phyloP scores from a whole-genome alignment of 2,113 vertebrate genomes.

The Poeciliopsis occidentalis region DNA sequence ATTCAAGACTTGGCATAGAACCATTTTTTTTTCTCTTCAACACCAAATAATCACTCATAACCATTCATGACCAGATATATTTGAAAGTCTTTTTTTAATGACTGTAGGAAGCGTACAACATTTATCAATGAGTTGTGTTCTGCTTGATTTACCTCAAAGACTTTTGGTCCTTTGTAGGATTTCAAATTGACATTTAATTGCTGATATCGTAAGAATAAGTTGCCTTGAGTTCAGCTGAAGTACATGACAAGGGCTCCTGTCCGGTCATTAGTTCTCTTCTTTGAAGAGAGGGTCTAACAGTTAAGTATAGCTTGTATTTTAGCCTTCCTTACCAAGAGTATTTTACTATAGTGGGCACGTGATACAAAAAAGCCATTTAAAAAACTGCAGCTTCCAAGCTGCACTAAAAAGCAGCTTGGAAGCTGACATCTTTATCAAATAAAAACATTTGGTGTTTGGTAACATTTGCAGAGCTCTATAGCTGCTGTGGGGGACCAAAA shows the following conservation, averaged over 20 bases:
- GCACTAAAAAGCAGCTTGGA: not conserved
- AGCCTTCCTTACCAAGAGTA: not conserved
- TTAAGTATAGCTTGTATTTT: constrained; percentile 23
- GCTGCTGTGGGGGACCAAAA: constrained; percentile 29
- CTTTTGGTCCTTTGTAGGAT: constrained; percentile 23
- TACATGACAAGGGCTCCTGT: constrained; percentile 37
- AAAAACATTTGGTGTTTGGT: constrained; percentile 1
- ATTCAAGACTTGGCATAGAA: constrained; percentile 14
- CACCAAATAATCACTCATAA: not conserved
- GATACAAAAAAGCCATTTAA: not conserved
- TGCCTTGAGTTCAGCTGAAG: constrained; percentile 42
- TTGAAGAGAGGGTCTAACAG: constrained; percentile 30
- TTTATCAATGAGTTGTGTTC: constrained; percentile 48
- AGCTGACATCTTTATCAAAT: not conserved
- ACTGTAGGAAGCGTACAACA: constrained; percentile 50
- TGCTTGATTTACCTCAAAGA: constrained; percentile 30
- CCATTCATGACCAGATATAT: constrained; percentile 4
- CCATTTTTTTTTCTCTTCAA: constrained; percentile 9
- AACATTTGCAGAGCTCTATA: constrained; percentile 3
- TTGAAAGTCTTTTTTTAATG: constrained; percentile 14
- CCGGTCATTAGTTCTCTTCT: constrained; percentile 17
- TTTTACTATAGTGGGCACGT: not conserved
- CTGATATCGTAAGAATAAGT: constrained; percentile 36
- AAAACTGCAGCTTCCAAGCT: not conserved
- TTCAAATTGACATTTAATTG: constrained; percentile 62